Evolutionary conservation across 2,113 vertebrate species (phyloP).

Genomic region (Lepisosteus osseus): DNA sequence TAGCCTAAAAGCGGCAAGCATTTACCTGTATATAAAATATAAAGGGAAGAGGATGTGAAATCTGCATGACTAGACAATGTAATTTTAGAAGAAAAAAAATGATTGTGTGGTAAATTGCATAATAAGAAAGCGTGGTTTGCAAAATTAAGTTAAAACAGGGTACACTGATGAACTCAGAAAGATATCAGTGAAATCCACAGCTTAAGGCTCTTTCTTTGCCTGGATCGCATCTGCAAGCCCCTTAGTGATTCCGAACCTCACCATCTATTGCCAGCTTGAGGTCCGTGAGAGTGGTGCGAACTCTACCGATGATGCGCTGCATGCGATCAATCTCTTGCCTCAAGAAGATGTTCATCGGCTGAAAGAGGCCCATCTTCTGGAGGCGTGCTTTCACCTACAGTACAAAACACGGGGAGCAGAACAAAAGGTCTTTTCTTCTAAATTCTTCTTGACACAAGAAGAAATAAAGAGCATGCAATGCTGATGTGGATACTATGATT

Average conservation of each 20-base stretch:
- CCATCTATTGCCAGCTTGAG: constrained; percentile 77
- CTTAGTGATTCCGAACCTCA: constrained; percentile 31
- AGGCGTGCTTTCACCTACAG: constrained; percentile 69
- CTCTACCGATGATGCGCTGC: constrained; percentile 68
- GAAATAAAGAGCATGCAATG: no score
- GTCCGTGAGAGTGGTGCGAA: constrained; percentile 70
- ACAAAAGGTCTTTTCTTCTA: no score
- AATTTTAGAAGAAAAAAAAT: not conserved
- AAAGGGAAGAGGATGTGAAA: not conserved
- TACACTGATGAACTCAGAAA: no score
- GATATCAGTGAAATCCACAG: no score
- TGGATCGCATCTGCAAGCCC: not conserved
- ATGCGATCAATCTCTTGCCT: constrained; percentile 77
- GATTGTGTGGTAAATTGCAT: not conserved
- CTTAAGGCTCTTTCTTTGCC: no score
- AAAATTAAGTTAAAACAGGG: no score
- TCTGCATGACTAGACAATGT: not conserved
- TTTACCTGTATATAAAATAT: no score
- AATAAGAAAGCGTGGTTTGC: not conserved
- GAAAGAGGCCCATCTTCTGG: constrained; percentile 71
- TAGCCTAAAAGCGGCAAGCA: no score
- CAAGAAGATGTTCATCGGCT: constrained; percentile 80
- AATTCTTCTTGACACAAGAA: no score
- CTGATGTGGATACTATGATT: no score
- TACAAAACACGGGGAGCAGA: not conserved